Percentiles rank a stretch among this genome's conserved stretches.
These are phyloP conservation scores for Campoplex capitator DNA, from an alignment of 2,888 invertebrate species.

Conservation along the genomic window DNA sequence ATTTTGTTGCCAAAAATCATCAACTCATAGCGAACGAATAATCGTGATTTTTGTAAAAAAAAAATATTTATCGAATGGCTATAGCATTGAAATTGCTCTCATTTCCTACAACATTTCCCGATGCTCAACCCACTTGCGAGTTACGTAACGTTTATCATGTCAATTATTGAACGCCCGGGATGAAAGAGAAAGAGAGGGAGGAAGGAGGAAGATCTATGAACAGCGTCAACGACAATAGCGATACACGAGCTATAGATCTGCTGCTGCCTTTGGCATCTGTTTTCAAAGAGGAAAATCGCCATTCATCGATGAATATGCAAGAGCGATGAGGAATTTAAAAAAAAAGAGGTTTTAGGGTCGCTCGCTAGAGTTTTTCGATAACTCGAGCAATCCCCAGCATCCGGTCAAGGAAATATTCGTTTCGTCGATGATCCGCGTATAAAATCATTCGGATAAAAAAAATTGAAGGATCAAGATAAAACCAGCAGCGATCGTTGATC, in stretches of 20 bases:
- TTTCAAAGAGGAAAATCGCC: slow-evolving; percentile 19
- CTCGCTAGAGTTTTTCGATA: background rate
- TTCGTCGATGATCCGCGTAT: background rate
- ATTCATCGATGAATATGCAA: slow-evolving; percentile 6
- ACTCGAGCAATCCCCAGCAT: background rate
- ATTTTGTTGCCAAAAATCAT: too few relatives aligned
- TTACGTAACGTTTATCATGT: slow-evolving; percentile 52
- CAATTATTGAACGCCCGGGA: slow-evolving; percentile 37
- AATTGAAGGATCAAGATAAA: too few relatives aligned
- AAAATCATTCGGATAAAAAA: too few relatives aligned
- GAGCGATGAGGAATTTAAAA: background rate
- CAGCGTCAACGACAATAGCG: slow-evolving; percentile 32
- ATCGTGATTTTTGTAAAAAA: background rate
- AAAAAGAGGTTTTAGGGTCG: background rate
- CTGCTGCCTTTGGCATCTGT: slow-evolving; percentile 39
- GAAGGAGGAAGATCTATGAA: background rate
- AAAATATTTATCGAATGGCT: background rate
- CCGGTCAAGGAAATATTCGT: background rate
- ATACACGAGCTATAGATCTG: background rate
- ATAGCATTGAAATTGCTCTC: slow-evolving; percentile 18
- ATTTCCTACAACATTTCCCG: background rate
- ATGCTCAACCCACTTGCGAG: slow-evolving; percentile 15
- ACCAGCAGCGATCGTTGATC: too few relatives aligned
- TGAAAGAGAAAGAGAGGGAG: slow-evolving; percentile 5
- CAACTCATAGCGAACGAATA: background rate